Base-by-base conservation (phyloP, 2,113 vertebrate genomes). In the Zapus hudsonius region DNA sequence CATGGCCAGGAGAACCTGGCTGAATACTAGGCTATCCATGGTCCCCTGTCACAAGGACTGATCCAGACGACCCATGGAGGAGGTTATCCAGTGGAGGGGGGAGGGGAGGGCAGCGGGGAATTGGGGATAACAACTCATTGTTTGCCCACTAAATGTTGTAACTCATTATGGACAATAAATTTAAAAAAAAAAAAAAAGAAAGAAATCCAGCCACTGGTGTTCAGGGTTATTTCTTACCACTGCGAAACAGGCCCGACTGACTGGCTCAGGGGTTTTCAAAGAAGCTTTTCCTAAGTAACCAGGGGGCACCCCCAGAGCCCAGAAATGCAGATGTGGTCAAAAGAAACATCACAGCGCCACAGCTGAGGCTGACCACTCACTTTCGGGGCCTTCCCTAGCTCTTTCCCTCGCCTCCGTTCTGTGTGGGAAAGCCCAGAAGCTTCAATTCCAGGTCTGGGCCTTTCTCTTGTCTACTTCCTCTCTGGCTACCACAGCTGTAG, bases 391-490 rank as follows among this genome's bases (percentile, higher is more conserved):
- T 40, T 47, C 95, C 95, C 86, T 22, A 36, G 1, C 57, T 87
- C 47, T n/a, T 84, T 59, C 79, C 83, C 67, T 92, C 0, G 12
- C 33, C 64, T 87, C 40, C 12, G 42, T 29, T 85, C 75, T 52
- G 19, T 1, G 36, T 31, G 93, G 94, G 93, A 84, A 97, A 92
- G 17, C 79, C 92, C 91, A 92, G 55, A 44, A 75, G 90, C 27
- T 70, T 36, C 22, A 29, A 13, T 52, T 79, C 74, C 44, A 83
- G 86, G 78, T 55, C 61, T 64, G 86, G 96, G 86, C 72, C 80
- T 90, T 90, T 72, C 78, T 66, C 80, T 70, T 42, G 66, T 12
- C 79, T 40, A 64, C 94, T 96, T 95, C 96, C 85, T 92, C 47
- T 94, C 52, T 23, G 69, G 22, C 42, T 8, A 33, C 29, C 85